Evolutionary conservation across 2,888 invertebrate species (phyloP).

Genomic region (Sesia bembeciformis): DNA sequence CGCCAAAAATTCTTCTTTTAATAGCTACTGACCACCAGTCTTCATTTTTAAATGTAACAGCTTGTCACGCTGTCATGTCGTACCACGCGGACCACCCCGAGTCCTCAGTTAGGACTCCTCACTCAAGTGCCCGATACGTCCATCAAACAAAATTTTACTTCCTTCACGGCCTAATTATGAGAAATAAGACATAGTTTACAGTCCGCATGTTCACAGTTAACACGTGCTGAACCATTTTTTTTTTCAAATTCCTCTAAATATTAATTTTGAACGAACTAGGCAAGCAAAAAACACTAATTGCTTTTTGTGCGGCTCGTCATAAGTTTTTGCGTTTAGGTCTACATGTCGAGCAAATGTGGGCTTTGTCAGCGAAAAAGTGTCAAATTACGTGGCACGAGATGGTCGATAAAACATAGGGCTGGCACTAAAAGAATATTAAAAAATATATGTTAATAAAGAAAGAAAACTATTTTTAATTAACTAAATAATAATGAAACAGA

Average conservation of each 20-base stretch:
- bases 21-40: too few relatives aligned
- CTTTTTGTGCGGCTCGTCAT: conserved; percentile 49
- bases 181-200: conserved; percentile 67
- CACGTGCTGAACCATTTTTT: conserved; percentile 59
- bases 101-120: conserved; percentile 11
- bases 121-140: conserved; percentile 7
- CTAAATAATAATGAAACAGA: too few relatives aligned
- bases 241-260: conserved; percentile 55
- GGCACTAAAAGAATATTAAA: conserved; percentile 8
- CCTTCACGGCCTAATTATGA: conserved; percentile 68
- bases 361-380: conserved; percentile 71
- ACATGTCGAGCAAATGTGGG: conserved; percentile 64
- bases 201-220: conserved; percentile 54
- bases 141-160: conserved; percentile 23
- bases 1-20: too few relatives aligned
- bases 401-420: conserved; percentile 55
- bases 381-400: conserved; percentile 72
- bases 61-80: conserved; percentile 12
- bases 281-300: conserved; percentile 62
- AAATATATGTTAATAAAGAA: too few relatives aligned
- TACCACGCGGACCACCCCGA: conserved; percentile 41
- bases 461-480: too few relatives aligned
- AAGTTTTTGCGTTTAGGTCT: conserved; percentile 56
- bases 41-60: background rate
- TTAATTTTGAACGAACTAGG: conserved; percentile 55